Base-by-base conservation (phyloP, 2,113 vertebrate genomes). In the Penelope pileata region DNA sequence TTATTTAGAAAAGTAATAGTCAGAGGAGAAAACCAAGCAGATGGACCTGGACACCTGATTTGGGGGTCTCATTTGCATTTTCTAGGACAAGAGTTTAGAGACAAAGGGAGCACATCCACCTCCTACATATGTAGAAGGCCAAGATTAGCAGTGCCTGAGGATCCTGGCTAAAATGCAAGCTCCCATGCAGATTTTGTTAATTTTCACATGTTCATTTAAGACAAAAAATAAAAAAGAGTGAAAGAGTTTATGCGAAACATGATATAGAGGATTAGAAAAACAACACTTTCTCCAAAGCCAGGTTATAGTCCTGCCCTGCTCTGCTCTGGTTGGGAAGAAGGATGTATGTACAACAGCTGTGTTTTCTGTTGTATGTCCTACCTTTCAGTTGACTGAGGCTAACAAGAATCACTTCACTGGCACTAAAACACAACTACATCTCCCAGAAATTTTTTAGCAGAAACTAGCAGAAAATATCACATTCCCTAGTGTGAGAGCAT, bases 141-240 rank as follows among this genome's bases (percentile, higher is more conserved):
- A 83, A 63, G 83, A 91, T 63, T 70, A 88, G 62, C 56, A 83
- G 27, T 53, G 48, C 27, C 82, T 85, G 75, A 73, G 62, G 27
- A 93, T 90, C 53, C 58, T 85, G 78, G 82, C 26, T 87, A 47
- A 93, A 89, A 91, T 68, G 43, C 64, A 94, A 78, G 38, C 13
- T 92, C 43, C 77, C 56, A 78, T 69, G 56, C 34, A 78, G 81
- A 87, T 78, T 89, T 91, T 95, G 51, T 91, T 84, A 91, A 78
- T 87, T 89, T 82, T 51, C 23, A 38, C n/a, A 30, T 82, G 26
- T 54, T 84, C 1, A 0, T 75, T 78, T 75, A 84, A 86, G 38
- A 11, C 16, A 24, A 34, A 69, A 83, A 69, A 54, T 51, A 82
- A 82, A 36, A 76, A 79, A 68, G 69, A 64, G n/a, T n/a, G 0